These are phyloP conservation scores for Melanotaenia nigrans DNA, from an alignment of 2,797 vertebrate genomes.

Conservation along the genomic window DNA sequence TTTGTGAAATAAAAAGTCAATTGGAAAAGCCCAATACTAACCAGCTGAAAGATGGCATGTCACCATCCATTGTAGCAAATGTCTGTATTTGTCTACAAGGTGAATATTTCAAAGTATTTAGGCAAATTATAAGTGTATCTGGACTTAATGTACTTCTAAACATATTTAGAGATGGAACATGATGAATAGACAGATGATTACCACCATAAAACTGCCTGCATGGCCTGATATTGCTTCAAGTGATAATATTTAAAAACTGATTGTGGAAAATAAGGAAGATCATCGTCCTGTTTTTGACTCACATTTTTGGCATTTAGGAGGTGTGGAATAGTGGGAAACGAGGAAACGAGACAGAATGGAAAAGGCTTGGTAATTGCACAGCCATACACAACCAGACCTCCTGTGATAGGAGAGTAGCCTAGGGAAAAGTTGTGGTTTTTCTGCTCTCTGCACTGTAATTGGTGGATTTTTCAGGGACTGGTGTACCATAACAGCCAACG, in stretches of 20 bases:
- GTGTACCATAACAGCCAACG: conserved; percentile 50
- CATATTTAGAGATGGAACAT: not conserved
- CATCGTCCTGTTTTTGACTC: conserved; percentile 45
- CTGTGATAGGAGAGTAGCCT: conserved; percentile 36
- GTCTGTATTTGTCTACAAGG: not conserved
- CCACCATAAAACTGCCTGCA: not conserved
- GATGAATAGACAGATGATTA: not conserved
- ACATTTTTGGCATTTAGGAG: conserved; percentile 48
- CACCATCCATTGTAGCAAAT: not conserved
- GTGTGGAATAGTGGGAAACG: conserved; percentile 14
- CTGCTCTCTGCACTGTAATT: conserved; percentile 54
- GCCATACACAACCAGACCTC: conserved; percentile 45
- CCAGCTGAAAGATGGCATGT: not conserved
- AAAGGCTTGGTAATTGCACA: conserved; percentile 56
- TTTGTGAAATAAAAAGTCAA: not conserved
- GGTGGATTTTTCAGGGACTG: conserved; percentile 59
- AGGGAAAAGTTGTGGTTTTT: conserved; percentile 50
- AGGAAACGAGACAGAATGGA: conserved; percentile 47
- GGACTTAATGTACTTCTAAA: not conserved
- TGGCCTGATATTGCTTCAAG: not conserved
- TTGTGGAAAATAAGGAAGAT: conserved; percentile 35
- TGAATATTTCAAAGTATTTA: not conserved
- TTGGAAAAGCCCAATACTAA: not conserved
- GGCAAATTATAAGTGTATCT: not conserved
- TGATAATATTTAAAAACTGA: conserved; percentile 4